phyloP scores from a whole-genome alignment of 2,888 invertebrate species.

The Xestia c-nigrum region DNA sequence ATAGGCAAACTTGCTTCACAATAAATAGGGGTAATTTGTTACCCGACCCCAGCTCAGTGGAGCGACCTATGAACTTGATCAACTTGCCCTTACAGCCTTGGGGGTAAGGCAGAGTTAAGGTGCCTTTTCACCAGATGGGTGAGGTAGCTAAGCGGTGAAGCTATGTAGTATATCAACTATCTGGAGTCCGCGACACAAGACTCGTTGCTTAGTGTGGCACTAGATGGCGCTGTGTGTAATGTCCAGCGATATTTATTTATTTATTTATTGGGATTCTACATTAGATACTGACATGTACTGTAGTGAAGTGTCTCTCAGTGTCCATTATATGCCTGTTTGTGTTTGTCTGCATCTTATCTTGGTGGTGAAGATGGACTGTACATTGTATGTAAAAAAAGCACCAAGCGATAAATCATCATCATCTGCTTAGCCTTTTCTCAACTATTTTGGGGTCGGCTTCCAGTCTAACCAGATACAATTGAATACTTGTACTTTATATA shows the following conservation, averaged over 20 bases:
- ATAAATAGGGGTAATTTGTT: constrained; percentile 86
- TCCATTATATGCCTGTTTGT: no score
- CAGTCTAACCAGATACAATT: no score
- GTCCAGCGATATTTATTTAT: no score
- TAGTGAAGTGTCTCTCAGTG: neutral
- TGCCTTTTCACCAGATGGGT: neutral
- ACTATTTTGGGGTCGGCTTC: no score
- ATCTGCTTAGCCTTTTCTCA: no score
- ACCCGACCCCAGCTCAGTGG: constrained; percentile 67
- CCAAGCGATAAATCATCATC: no score
- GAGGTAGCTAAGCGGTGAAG: neutral
- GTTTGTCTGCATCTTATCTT: neutral
- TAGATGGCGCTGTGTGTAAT: no score
- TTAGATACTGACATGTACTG: neutral
- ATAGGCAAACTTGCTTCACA: constrained; percentile 83
- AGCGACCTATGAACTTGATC: constrained; percentile 75
- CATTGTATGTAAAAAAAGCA: neutral
- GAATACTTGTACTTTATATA: no score
- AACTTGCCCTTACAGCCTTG: constrained; percentile 63
- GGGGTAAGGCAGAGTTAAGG: constrained; percentile 36
- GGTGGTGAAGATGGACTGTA: neutral
- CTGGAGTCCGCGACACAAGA: no score
- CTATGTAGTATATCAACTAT: no score
- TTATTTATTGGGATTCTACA: no score
- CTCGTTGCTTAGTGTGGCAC: no score